These are phyloP conservation scores for Caenorhabditis japonica DNA, from an alignment of 2,888 invertebrate species.

Conservation along the genomic window DNA sequence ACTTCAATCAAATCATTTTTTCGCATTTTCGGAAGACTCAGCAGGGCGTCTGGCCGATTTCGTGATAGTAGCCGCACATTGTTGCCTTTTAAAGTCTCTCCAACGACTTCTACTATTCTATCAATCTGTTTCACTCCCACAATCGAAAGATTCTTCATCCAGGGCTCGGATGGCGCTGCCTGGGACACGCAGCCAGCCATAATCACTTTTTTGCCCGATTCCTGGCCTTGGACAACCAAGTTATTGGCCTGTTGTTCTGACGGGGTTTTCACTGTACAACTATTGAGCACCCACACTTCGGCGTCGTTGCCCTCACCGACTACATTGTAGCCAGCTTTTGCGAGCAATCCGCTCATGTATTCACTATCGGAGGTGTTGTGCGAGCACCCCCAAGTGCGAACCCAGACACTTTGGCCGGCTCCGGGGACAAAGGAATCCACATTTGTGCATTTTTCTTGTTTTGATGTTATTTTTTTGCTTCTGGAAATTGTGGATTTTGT, in stretches of 20 bases:
- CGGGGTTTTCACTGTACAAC: slow-evolving; percentile 97
- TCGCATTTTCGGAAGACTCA: slow-evolving; percentile 92
- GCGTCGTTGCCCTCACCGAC: slow-evolving; percentile 85
- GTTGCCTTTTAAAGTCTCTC: slow-evolving; percentile 92
- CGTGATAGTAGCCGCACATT: slow-evolving; percentile 61
- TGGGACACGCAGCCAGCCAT: slow-evolving; percentile 98
- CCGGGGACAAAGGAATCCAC: slow-evolving; percentile 65
- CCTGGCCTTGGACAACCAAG: slow-evolving; percentile 57
- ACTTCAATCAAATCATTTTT: slow-evolving; percentile 97
- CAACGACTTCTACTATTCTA: slow-evolving; percentile 95
- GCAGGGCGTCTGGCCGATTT: slow-evolving; percentile 85
- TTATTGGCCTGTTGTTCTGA: slow-evolving; percentile 82
- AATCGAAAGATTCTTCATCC: slow-evolving; percentile 85
- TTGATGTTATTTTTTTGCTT: slow-evolving; percentile 27
- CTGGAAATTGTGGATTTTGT: no score
- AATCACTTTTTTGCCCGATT: slow-evolving; percentile 80
- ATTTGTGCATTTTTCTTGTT: slow-evolving; percentile 39
- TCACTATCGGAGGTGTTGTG: slow-evolving; percentile 98
- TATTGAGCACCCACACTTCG: slow-evolving; percentile 94
- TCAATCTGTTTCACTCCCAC: slow-evolving; percentile 99
- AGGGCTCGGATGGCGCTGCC: slow-evolving; percentile 81
- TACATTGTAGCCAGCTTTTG: slow-evolving; percentile 78
- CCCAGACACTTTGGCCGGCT: slow-evolving; percentile 60
- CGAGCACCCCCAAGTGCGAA: slow-evolving; percentile 71
- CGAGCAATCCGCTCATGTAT: slow-evolving; percentile 96